Base-by-base conservation (phyloP, 2,797 vertebrate genomes). In the Miichthys miiuy region DNA sequence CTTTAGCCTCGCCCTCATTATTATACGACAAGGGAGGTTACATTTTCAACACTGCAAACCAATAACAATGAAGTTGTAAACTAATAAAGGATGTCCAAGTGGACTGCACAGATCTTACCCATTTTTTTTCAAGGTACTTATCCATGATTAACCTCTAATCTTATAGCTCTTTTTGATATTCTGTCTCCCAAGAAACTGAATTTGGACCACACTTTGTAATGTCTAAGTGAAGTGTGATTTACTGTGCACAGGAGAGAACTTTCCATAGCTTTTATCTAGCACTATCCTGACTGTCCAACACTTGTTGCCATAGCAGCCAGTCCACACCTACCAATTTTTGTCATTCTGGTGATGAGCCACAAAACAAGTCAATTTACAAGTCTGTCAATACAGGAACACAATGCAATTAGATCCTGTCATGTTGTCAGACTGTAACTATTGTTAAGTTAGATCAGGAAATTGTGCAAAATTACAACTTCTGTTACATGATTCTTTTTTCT, bases 281-380 rank as follows among this genome's bases (percentile, higher is more conserved):
- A 14, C 3, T 50, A 64, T 61, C 62, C 27, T 41, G 72, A 47
- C 66, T 82, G 58, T 41, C 47, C 21, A 25, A 41, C 41, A 72
- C 65, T 60, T 78, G 82, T 91, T 91, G 76, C 87, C 68, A 91
- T 91, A 79, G 90, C 83, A 90, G 84, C 90, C 41, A 47, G 38
- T 72, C 62, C 50, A 56, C 72, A 77, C 64, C 47, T 78, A 82
- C 65, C 73, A 74, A 72, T 88, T 87, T 89, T 51, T 86, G 79
- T 77, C 78, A 73, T 73, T 82, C 9, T 67, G 47, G 23, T 79
- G 70, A 90, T 82, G 55, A 88, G 75, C 34, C 71, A 72, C 60
- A 54, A 75, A 79, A 84, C 82, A 66, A 80, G 60, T 75, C 71
- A 69, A 86, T 71, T 23, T 54, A 80, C 1, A 18, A 63, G 25